Base-by-base conservation (phyloP, 2,797 vertebrate species). In the Argyrosomus regius region DNA sequence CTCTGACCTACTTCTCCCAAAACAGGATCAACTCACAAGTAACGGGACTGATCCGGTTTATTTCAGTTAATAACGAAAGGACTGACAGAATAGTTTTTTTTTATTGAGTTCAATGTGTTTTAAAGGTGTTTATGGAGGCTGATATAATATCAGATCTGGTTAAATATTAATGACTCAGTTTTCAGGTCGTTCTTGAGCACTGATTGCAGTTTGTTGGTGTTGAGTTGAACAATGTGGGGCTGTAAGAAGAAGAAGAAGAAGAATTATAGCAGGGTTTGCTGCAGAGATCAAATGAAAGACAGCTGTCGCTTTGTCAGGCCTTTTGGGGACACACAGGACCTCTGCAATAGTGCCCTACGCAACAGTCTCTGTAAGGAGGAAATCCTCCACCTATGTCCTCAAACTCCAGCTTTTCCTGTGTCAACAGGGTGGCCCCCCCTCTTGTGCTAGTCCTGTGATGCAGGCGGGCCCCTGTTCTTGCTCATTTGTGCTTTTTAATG, bases 251-350 rank as follows among this genome's bases (percentile, higher is more conserved):
- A 83, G 80, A 77, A 77, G 81, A 75, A 77, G 75, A 78, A 78
- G 83, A 89, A 83, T 91, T 59, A 64, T 31, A 58, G 81, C 74
- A 62, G 84, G 76, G 76, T 81, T 87, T 88, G 82, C 91, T 89
- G 95, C 94, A 94, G 93, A 93, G 93, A 94, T 93, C 93, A 94
- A 90, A 93, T 86, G 92, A 93, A 89, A 95, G 93, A 92, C 93
- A 86, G 87, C 81, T 63, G 85, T 83, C 48, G 64, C 77, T 76
- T 75, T 77, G 83, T 81, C 76, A 64, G 86, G 82, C 84, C 78
- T 88, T 46, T 61, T 58, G 57, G 82, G 82, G 78, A 81, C 78
- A 80, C 63, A 28, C 59, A 41, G 57, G 75, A 82, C 72, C 70
- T 72, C 77, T 72, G 82, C 85, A 59, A 17, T 53, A 41, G 68